phyloP scores from a whole-genome alignment of 1,140 invertebrate genomes.

The Lasioglossum baleicum region DNA sequence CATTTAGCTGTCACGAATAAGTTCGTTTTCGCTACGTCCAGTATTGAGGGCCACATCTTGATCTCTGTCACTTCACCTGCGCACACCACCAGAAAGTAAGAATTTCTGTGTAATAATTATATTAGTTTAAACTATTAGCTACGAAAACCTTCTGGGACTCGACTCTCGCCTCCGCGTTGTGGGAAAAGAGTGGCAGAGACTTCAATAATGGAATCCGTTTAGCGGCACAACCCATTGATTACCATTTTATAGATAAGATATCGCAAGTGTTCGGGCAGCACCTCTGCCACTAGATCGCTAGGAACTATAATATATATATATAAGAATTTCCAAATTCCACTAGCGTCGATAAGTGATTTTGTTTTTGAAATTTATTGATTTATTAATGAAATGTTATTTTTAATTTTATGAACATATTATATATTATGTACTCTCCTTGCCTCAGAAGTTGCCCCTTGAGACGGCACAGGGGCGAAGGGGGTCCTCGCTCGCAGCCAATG shows the following conservation, averaged over 20 bases:
- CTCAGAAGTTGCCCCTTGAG: no score
- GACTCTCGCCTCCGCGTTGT: constrained; percentile 58
- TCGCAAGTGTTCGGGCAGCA: neutral
- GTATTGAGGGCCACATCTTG: constrained; percentile 86
- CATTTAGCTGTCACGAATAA: constrained; percentile 84
- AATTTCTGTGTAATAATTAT: constrained; percentile 31
- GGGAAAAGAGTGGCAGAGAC: constrained; percentile 64
- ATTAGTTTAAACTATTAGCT: constrained; percentile 27
- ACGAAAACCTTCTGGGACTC: constrained; percentile 41
- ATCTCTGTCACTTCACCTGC: constrained; percentile 55
- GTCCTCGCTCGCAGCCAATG: no score
- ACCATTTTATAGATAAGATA: constrained; percentile 8
- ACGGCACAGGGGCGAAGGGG: no score
- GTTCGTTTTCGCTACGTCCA: constrained; percentile 87
- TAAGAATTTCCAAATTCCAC: neutral
- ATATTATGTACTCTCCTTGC: no score
- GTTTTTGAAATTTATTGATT: no score
- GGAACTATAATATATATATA: neutral
- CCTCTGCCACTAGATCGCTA: neutral
- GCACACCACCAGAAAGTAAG: constrained; percentile 22
- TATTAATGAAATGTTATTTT: no score
- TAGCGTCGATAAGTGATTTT: neutral
- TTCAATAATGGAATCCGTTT: constrained; percentile 13
- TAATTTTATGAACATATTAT: no score
- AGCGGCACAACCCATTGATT: neutral